These are phyloP conservation scores for Cynopterus brachyotis DNA, from an alignment of 2,113 vertebrate genomes.

Conservation along the genomic window DNA sequence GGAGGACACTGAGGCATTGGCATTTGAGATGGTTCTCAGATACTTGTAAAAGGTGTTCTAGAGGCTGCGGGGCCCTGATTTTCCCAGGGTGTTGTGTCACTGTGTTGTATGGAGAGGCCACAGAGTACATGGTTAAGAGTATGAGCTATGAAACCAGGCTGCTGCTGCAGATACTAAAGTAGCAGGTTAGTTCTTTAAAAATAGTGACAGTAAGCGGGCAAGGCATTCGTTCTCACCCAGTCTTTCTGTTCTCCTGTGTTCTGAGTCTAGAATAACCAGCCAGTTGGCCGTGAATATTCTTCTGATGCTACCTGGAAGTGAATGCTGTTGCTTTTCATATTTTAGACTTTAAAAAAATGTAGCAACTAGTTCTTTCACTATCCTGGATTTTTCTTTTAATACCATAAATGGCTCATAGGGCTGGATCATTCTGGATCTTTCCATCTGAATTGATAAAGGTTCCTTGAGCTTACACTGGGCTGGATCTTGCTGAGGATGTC, in stretches of 20 bases:
- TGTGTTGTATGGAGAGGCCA: neutral
- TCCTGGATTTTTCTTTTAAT: neutral
- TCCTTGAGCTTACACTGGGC: neutral
- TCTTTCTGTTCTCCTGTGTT: neutral
- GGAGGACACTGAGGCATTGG: neutral
- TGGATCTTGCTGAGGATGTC: no score
- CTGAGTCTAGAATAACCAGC: neutral
- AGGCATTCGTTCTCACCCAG: fast-evolving
- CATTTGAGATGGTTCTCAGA: neutral
- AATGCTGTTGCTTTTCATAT: neutral
- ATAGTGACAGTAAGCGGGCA: neutral
- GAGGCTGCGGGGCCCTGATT: neutral
- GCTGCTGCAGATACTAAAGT: neutral
- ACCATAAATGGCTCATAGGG: neutral
- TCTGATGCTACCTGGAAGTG: neutral
- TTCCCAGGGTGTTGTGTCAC: neutral
- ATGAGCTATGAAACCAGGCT: neutral
- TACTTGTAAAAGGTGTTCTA: neutral
- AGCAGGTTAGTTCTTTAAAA: neutral
- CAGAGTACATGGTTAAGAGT: neutral
- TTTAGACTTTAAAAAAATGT: neutral
- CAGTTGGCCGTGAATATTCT: neutral
- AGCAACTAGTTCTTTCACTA: neutral
- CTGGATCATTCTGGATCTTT: neutral
- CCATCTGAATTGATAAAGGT: neutral